Evolutionary conservation across 2,888 invertebrate genomes (phyloP), one percentile per base, ranked within the genome.

Genomic region (Drosophila lutescens): DNA sequence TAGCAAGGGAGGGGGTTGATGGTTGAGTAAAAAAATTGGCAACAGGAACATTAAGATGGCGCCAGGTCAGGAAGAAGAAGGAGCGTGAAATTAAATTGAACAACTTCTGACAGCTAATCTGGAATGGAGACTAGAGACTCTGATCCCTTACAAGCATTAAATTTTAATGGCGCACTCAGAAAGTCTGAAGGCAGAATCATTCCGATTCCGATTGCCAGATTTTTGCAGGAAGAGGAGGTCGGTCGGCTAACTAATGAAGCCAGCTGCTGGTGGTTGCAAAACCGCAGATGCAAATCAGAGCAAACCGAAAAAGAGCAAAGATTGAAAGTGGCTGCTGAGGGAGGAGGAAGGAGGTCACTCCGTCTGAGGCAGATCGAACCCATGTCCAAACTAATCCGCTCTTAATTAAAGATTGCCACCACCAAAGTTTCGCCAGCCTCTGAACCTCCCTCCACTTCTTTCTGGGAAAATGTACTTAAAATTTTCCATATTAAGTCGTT

Each of bases 341-440:
- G 6, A 30, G 1, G 15, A 13, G 46, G 2, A 10, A 2, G 55
- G 13, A 15, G 46, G 17, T 32, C 34, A 34, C 40, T 51, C 17
- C 57, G 75, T 69, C 70, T 69, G 59, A 41, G 58, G 32, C 58
- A 46, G 79, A 86, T 89, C 88, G 86, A 88, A 86, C 86, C 86
- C 90, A 80, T 89, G 89, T 90, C 88, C 90, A 88, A 71, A 90
- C 87, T 90, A 88, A 91, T 91, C 91, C 88, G 88, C 81, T 90
- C 91, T 91, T 91, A 91, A 91, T 91, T 91, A 91, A 91, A 91
- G 91, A 88, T 89, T 86, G 83, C 87, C 80, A 73, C 56, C 61
- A 51, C 61, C 67, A 40, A 62, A 62, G 62, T 62, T 62, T 62
- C 15, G 5, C 40, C 30, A 6, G 36, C 13, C 56, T 43, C 46